These are phyloP conservation scores for Calcarius lapponicus DNA, from an alignment of 2,797 vertebrate species.

Conservation along the genomic window DNA sequence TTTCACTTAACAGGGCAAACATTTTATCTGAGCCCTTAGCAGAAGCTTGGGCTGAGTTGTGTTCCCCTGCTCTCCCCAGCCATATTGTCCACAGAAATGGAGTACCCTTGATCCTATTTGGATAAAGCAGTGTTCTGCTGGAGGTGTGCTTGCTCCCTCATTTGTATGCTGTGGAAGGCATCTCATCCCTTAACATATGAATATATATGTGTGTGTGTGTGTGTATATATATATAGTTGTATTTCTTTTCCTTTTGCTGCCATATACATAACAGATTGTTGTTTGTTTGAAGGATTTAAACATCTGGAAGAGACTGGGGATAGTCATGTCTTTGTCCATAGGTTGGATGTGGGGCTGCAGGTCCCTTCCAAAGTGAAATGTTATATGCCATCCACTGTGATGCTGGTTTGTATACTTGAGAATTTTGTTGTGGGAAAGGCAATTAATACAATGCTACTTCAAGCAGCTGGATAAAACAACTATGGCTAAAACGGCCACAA, in stretches of 20 bases:
- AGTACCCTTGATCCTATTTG: neutral
- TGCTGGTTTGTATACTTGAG: neutral
- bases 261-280: neutral
- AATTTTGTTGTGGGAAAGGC: neutral
- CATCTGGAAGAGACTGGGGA: neutral
- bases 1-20: neutral
- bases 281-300: neutral
- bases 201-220: neutral
- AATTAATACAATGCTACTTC: neutral
- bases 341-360: neutral
- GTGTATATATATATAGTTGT: neutral
- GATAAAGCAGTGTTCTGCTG: neutral
- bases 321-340: neutral
- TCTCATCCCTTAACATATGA: slow-evolving; percentile 1
- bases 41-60: neutral
- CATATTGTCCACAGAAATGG: neutral
- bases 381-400: neutral
- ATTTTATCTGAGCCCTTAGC: neutral
- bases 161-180: neutral
- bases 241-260: slow-evolving; percentile 13
- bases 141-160: neutral
- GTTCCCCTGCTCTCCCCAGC: neutral
- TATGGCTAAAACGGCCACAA: neutral
- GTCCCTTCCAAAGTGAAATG: neutral
- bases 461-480: neutral